Conservation (phyloP, 2,797 vertebrate genomes). For the Anomalospiza imberbis region DNA sequence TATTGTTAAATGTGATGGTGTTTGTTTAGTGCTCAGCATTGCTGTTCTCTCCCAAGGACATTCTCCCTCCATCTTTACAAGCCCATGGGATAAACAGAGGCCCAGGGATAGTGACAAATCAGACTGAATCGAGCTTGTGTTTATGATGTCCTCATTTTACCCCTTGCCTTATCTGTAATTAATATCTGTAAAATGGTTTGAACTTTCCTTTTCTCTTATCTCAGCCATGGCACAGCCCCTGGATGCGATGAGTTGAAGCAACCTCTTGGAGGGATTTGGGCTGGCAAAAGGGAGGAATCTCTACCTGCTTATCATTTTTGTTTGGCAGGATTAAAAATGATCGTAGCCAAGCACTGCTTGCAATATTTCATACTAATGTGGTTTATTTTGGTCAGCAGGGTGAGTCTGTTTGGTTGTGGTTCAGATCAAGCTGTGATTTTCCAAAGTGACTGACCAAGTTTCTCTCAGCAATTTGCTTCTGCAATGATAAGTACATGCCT, state of each 20-base stretch:
- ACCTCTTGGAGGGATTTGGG: not conserved
- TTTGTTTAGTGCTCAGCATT: not conserved
- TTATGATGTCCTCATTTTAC: not conserved
- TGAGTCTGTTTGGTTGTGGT: not conserved
- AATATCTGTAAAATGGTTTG: not conserved
- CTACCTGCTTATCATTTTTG: not conserved
- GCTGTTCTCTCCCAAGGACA: not conserved
- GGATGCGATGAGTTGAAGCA: not conserved
- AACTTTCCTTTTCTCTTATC: slow-evolving; percentile 23
- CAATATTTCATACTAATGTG: not conserved
- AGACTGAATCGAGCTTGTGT: not conserved
- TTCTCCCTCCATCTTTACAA: not conserved
- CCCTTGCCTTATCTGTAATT: not conserved
- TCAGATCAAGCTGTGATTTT: not conserved
- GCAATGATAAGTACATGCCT: not conserved
- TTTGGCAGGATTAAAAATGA: not conserved
- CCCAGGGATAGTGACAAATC: not conserved
- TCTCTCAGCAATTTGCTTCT: not conserved
- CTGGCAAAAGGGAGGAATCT: not conserved
- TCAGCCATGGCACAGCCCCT: not conserved
- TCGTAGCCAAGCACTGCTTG: not conserved
- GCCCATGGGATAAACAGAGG: not conserved
- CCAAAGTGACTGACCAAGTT: not conserved
- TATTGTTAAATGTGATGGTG: not conserved
- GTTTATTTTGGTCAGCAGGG: not conserved